Evolutionary conservation across 2,113 vertebrate species (phyloP).

Genomic region (Psephotus haematonotus): DNA sequence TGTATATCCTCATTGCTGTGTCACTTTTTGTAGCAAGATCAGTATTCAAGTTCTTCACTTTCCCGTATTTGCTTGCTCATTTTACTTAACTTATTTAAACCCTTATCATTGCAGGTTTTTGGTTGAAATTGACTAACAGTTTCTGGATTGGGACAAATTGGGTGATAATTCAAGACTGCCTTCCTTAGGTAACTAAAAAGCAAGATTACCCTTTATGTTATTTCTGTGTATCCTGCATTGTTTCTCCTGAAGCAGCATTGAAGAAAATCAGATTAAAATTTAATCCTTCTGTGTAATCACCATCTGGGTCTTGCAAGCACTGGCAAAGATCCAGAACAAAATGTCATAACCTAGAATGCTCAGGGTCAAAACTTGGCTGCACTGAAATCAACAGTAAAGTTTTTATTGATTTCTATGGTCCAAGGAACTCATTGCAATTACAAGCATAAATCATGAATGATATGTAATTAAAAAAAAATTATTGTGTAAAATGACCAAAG

Average conservation of each 20-base stretch:
- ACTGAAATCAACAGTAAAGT: not conserved
- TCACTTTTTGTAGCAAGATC: not conserved
- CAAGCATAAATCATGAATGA: not conserved
- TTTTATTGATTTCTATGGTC: not conserved
- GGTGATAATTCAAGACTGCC: not conserved
- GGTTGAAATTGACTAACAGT: not conserved
- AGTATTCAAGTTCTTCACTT: not conserved
- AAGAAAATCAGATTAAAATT: conserved; percentile 16
- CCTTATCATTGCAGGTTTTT: not conserved
- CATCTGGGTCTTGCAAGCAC: not conserved
- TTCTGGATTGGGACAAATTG: not conserved
- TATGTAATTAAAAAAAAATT: not conserved
- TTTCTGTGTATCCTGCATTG: not conserved
- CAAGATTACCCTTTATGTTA: not conserved
- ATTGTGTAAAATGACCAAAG: not conserved
- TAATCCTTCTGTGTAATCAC: not conserved
- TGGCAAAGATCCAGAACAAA: not conserved
- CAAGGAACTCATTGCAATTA: not conserved
- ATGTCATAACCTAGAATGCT: not conserved
- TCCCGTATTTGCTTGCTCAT: not conserved
- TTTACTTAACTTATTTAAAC: not conserved
- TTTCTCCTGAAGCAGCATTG: not conserved
- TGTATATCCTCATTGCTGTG: not conserved
- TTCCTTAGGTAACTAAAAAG: not conserved
- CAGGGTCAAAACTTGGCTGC: not conserved